A percentile compares a stretch with the other conserved stretches of the same genome.
phyloP scores from a whole-genome alignment of 2,113 vertebrate genomes.

The Carollia perspicillata region DNA sequence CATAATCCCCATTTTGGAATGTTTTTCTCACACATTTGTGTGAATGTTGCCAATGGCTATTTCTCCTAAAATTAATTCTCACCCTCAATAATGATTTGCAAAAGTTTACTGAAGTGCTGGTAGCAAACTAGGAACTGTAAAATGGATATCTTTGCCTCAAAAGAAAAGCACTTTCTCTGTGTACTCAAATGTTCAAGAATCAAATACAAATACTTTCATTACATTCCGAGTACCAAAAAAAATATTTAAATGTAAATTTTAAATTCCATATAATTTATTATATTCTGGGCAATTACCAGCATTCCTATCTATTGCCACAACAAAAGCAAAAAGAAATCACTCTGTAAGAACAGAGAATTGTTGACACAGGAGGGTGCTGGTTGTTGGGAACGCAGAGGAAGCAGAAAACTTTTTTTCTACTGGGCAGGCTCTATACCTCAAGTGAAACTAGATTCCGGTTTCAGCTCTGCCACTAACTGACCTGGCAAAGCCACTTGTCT shows the following conservation, averaged over 20 bases:
- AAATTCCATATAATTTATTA: not conserved
- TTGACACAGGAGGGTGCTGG: not conserved
- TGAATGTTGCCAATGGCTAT: conserved; percentile 69
- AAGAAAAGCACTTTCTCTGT: conserved; percentile 67
- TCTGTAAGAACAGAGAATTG: conserved; percentile 35
- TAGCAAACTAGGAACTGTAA: conserved; percentile 74
- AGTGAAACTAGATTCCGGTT: not conserved
- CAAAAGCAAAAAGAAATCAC: conserved; percentile 56
- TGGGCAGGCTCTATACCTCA: not conserved
- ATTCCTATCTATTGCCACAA: conserved; percentile 46
- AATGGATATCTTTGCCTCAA: conserved; percentile 64
- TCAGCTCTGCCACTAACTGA: not conserved
- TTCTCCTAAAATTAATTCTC: conserved; percentile 78
- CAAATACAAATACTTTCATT: conserved; percentile 67
- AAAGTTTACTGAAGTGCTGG: conserved; percentile 78
- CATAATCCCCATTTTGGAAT: conserved; percentile 71
- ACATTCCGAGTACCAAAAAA: conserved; percentile 58
- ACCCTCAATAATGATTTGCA: conserved; percentile 74
- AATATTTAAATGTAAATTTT: no score
- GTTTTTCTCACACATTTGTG: conserved; percentile 71
- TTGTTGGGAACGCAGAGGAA: not conserved
- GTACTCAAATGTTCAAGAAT: conserved; percentile 70
- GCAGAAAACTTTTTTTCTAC: not conserved
- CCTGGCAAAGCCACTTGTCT: not conserved
- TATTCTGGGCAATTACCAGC: conserved; percentile 30